Percentiles rank a stretch among this genome's conserved stretches.
phyloP scores from a whole-genome alignment of 37 sponge, comb jelly and placozoan genomes.

The Aplysina aerophoba region DNA sequence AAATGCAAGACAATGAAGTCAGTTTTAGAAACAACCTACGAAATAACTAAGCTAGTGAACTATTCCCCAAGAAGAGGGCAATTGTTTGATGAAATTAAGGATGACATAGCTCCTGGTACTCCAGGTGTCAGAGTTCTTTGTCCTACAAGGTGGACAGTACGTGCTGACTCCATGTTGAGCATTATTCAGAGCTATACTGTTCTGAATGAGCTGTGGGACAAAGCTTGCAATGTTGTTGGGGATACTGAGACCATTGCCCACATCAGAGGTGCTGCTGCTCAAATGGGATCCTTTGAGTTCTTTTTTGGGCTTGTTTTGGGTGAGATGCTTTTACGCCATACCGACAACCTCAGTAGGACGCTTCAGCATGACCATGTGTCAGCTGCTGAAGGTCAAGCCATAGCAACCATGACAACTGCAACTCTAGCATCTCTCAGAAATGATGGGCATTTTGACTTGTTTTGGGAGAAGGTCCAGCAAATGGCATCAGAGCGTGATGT shows the following conservation, averaged over 20 bases:
- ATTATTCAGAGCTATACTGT: slow-evolving; percentile 26
- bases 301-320: slow-evolving; percentile 35
- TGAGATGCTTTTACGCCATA: slow-evolving; percentile 34
- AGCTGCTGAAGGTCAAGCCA: slow-evolving; percentile 36
- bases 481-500: slow-evolving; percentile 27
- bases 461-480: neutral
- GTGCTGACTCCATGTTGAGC: slow-evolving; percentile 37
- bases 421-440: slow-evolving; percentile 21
- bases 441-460: slow-evolving; percentile 30
- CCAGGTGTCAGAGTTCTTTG: slow-evolving; percentile 22
- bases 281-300: slow-evolving; percentile 32
- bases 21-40: slow-evolving; percentile 41
- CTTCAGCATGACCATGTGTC: slow-evolving; percentile 3
- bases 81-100: slow-evolving; percentile 1
- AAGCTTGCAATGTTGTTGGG: slow-evolving; percentile 31
- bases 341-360: slow-evolving; percentile 31
- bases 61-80: slow-evolving; percentile 5
- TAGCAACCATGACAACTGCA: slow-evolving; percentile 24
- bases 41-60: no score
- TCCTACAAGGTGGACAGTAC: slow-evolving; percentile 39
- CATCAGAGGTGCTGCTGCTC: slow-evolving; percentile 32
- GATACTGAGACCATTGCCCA: slow-evolving; percentile 49
- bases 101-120: slow-evolving; percentile 22
- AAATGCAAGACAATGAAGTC: slow-evolving; percentile 53
- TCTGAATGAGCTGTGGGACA: slow-evolving; percentile 40